A percentile compares a stretch with the other conserved stretches of the same genome.
Conservation (phyloP, 2,113 vertebrate species). For the Malurus elegans region DNA sequence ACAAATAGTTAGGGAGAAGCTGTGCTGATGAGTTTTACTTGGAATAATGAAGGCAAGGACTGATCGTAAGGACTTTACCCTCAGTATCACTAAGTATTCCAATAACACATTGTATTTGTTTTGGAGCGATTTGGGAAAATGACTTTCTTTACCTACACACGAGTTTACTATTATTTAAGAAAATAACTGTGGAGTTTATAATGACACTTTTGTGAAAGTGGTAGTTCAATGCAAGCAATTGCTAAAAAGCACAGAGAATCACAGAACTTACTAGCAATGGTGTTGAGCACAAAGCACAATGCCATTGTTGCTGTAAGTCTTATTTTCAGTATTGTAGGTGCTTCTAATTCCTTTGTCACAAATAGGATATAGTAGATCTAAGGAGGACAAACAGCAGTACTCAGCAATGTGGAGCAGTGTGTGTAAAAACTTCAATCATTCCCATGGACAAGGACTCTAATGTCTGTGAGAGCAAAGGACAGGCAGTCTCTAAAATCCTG, state of each 20-base stretch:
- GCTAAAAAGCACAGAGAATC: background rate
- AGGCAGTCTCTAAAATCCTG: background rate
- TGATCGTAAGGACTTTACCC: background rate
- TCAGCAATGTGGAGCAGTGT: background rate
- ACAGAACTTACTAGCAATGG: background rate
- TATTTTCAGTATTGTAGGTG: background rate
- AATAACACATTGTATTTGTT: accelerated
- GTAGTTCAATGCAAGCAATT: background rate
- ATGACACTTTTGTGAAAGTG: background rate
- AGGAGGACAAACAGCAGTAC: background rate
- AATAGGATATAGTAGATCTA: background rate
- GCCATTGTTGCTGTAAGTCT: background rate
- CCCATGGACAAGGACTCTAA: background rate
- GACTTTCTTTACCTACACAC: background rate
- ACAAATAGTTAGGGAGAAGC: background rate
- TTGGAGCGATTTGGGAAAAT: background rate
- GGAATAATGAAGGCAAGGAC: background rate
- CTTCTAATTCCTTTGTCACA: background rate
- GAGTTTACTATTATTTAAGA: background rate
- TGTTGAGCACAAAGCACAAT: background rate
- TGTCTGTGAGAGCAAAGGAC: background rate
- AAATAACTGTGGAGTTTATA: background rate
- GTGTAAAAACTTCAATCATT: background rate
- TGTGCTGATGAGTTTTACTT: background rate
- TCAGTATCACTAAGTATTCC: background rate